Base-by-base conservation (phyloP, 2,113 vertebrate genomes). In the Carassius auratus region DNA sequence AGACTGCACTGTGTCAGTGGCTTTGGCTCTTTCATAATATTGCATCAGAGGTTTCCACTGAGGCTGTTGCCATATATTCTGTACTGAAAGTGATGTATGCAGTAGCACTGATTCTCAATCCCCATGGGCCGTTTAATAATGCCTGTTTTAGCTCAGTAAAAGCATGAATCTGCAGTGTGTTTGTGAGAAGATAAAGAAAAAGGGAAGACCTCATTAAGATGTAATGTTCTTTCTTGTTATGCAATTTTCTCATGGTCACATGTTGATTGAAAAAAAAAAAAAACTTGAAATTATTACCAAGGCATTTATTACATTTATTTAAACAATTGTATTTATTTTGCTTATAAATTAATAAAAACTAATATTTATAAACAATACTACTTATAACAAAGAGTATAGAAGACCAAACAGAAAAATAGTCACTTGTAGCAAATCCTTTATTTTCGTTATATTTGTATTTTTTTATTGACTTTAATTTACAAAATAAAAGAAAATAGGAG, bases 41-140 rank as follows among this genome's bases (percentile, higher is more conserved):
- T 93, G 92, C 94, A 92, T 95, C 89, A 89, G 76, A 50, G 80
- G 36, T 13, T 85, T 61, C 26, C 64, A 76, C 87, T n/a, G 50
- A 82, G 45, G 45, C 76, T 84, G 3, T 26, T 79, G 62, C 33
- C 21, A 33, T 68, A 50, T 86, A 66, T 73, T 73, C 26, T 73
- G 19, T 23, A 8, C 69, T 84, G 38, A 61, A 64, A 79, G 48
- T 57, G 23, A n/a, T 33, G 21, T 30, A 5, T 76, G 48, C 75
- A 64, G 50, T 48, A 84, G 36, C 50, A 66, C 59, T 48, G 45
- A 36, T 82, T 69, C 19, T 52, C 62, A 5, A 33, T 50, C 23
- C 62, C 62, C 80, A n/a, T 6, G 14, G 10, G n/a, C 50, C 7
- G 2, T 48, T 81, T 48, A 81, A 64, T 62, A 64, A 64, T 45